A percentile compares a stretch with the other conserved stretches of the same genome.
Evolutionary conservation across 1,140 invertebrate species (phyloP).

Genomic region (Scaptomyza graminum): DNA sequence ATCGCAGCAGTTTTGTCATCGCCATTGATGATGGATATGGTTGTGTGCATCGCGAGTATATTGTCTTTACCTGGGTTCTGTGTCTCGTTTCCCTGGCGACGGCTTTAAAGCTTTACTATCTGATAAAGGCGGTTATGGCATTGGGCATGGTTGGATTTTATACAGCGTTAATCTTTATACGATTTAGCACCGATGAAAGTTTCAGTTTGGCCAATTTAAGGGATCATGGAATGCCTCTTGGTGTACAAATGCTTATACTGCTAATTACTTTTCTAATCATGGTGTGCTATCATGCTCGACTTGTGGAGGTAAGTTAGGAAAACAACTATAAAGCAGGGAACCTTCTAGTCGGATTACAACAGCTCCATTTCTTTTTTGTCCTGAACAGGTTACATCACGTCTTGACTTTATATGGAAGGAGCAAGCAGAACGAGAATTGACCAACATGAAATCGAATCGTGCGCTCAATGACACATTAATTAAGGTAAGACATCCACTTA

Average conservation of each 20-base stretch:
- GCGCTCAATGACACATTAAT: slow-evolving; percentile 83
- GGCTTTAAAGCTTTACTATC: slow-evolving; percentile 95
- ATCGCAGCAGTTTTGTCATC: slow-evolving; percentile 21
- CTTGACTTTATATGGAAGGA: slow-evolving; percentile 98
- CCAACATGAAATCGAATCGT: slow-evolving; percentile 90
- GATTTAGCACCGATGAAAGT: slow-evolving; percentile 79
- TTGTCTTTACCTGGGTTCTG: slow-evolving; percentile 97
- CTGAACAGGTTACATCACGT: slow-evolving; percentile 89
- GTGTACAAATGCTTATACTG: slow-evolving; percentile 91
- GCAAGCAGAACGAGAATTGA: slow-evolving; percentile 94
- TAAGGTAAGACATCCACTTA: slow-evolving; percentile 61
- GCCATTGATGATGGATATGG: slow-evolving; percentile 19
- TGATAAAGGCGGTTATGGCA: slow-evolving; percentile 94
- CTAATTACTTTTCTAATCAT: slow-evolving; percentile 92
- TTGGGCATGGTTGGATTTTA: slow-evolving; percentile 90
- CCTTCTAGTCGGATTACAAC: neutral
- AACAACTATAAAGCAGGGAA: too few relatives aligned
- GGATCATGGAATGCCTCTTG: slow-evolving; percentile 86
- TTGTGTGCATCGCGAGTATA: slow-evolving; percentile 92
- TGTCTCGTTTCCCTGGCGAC: slow-evolving; percentile 95
- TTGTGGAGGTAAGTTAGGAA: slow-evolving; percentile 88
- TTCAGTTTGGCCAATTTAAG: slow-evolving; percentile 61
- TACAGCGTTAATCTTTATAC: slow-evolving; percentile 88
- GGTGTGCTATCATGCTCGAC: slow-evolving; percentile 95
- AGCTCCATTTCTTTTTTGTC: slow-evolving; percentile 7